Conservation (phyloP, 1,140 invertebrate genomes). For the Lasioglossum baleicum region DNA sequence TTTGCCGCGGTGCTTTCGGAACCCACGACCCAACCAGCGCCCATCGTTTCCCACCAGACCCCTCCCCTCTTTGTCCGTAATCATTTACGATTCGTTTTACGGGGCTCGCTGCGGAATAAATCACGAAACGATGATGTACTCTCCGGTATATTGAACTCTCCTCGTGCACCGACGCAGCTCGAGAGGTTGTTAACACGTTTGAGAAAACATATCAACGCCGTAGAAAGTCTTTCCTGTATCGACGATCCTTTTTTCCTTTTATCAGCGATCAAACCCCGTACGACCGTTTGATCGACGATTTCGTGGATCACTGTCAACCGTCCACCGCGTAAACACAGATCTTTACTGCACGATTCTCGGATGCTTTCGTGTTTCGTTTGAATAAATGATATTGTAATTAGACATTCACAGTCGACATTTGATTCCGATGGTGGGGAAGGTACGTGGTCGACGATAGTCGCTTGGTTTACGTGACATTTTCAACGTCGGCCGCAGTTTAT, state of each 20-base stretch:
- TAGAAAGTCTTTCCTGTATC: background rate
- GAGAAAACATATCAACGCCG: background rate
- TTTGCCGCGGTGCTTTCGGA: background rate
- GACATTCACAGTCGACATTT: too few relatives aligned
- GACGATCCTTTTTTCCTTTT: background rate
- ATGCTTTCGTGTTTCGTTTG: too few relatives aligned
- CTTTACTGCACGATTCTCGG: too few relatives aligned
- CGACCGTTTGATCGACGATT: too few relatives aligned
- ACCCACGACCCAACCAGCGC: background rate
- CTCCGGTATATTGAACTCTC: background rate
- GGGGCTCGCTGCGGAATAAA: slow-evolving; percentile 5
- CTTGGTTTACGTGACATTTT: too few relatives aligned
- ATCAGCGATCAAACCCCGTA: too few relatives aligned
- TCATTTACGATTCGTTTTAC: slow-evolving; percentile 33
- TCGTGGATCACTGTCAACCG: too few relatives aligned
- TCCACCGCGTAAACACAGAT: too few relatives aligned
- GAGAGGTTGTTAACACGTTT: background rate
- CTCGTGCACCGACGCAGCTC: background rate
- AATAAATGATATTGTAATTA: too few relatives aligned
- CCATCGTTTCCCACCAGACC: background rate
- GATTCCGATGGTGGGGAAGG: too few relatives aligned
- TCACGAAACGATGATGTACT: slow-evolving; percentile 14
- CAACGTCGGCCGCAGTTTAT: too few relatives aligned
- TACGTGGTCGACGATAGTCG: too few relatives aligned
- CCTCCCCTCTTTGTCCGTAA: background rate